These are phyloP conservation scores for Protaetia brevitarsis DNA, from an alignment of 1,140 invertebrate genomes.

Conservation along the genomic window DNA sequence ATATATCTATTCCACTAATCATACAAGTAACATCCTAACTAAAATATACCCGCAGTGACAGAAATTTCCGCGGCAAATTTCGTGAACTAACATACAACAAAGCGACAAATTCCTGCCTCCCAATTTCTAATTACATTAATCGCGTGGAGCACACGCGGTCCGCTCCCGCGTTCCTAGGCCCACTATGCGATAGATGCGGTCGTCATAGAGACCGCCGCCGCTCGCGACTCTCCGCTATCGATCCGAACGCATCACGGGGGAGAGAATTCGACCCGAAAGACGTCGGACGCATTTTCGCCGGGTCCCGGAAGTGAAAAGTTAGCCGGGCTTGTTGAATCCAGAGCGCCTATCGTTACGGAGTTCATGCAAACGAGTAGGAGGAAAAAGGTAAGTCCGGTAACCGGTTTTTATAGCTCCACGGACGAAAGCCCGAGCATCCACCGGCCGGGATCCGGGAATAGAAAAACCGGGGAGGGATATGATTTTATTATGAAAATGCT, in stretches of 20 bases:
- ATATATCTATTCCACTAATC: no score
- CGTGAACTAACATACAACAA: neutral
- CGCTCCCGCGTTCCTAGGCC: neutral
- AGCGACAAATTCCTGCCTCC: neutral
- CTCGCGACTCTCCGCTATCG: constrained; percentile 2
- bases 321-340: neutral
- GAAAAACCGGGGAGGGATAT: no score
- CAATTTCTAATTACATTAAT: neutral
- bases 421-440: no score
- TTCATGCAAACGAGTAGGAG: neutral
- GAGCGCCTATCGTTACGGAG: neutral
- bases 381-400: neutral
- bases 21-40: no score
- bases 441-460: no score
- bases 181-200: constrained; percentile 4
- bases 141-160: neutral
- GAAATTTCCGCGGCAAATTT: neutral
- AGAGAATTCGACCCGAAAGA: neutral
- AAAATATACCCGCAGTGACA: no score
- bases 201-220: constrained; percentile 12
- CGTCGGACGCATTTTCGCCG: neutral
- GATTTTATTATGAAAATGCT: no score
- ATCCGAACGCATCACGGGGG: no score
- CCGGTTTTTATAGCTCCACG: no score
- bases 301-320: neutral